These are phyloP conservation scores for Calidris pugnax DNA, from an alignment of 2,113 vertebrate species.

Conservation along the genomic window DNA sequence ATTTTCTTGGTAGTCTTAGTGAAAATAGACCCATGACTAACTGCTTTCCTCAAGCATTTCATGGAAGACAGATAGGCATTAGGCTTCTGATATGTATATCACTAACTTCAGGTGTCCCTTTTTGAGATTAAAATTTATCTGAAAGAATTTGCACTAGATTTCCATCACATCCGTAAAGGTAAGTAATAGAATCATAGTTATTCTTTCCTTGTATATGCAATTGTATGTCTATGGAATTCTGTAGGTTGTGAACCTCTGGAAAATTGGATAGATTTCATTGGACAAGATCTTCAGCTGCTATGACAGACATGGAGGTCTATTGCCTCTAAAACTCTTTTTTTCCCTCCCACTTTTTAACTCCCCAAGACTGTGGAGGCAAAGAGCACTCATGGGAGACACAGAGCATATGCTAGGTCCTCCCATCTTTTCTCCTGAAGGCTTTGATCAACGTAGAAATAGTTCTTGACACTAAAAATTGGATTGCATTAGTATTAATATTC, in stretches of 20 bases:
- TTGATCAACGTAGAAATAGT: not conserved
- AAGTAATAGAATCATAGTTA: not conserved
- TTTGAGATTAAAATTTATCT: not conserved
- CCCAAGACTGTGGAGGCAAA: not conserved
- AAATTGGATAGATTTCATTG: not conserved
- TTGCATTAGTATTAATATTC: conserved; percentile 35
- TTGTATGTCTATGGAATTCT: not conserved
- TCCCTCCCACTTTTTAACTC: not conserved
- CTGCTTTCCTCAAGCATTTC: not conserved
- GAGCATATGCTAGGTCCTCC: not conserved
- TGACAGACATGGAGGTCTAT: not conserved
- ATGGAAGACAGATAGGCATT: not conserved
- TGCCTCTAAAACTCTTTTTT: not conserved
- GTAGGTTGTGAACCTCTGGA: not conserved
- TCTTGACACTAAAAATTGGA: not conserved
- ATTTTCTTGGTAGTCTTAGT: not conserved
- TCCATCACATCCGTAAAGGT: not conserved
- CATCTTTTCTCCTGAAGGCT: not conserved
- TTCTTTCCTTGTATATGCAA: not conserved
- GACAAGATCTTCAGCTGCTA: not conserved
- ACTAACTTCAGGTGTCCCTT: not conserved
- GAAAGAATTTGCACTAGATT: not conserved
- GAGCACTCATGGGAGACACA: not conserved
- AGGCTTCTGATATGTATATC: not conserved
- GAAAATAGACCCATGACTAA: not conserved